phyloP scores from a whole-genome alignment of 2,113 vertebrate genomes.

The Theristicus caerulescens region DNA sequence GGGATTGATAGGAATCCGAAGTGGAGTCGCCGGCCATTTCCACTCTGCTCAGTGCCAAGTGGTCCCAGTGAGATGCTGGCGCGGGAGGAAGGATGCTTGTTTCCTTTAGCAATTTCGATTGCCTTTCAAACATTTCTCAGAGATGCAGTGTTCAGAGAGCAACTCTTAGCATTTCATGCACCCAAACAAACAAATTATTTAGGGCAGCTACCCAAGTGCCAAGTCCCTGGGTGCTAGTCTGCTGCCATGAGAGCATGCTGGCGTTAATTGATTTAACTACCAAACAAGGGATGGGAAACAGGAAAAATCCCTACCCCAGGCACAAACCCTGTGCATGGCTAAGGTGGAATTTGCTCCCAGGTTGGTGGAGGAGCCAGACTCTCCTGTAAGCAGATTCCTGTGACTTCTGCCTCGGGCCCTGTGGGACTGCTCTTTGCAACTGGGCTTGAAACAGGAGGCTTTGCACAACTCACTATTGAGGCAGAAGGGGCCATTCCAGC shows the following conservation, averaged over 20 bases:
- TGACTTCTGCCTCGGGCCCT: neutral
- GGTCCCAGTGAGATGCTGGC: neutral
- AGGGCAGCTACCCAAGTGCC: neutral
- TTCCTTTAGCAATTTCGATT: neutral
- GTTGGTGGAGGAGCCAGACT: neutral
- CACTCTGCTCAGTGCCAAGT: neutral
- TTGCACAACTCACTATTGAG: neutral
- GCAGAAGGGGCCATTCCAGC: neutral
- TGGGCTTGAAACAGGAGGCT: neutral
- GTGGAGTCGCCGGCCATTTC: neutral
- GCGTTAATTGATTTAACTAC: neutral
- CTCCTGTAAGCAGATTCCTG: neutral
- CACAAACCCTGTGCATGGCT: fast-evolving
- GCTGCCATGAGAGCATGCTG: fast-evolving
- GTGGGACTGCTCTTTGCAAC: neutral
- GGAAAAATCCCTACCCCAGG: neutral
- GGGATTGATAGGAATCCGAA: neutral
- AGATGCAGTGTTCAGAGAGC: neutral
- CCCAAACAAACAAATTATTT: neutral
- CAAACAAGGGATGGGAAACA: neutral
- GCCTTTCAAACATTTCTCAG: neutral
- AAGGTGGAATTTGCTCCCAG: neutral
- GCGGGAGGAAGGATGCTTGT: neutral
- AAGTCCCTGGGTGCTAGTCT: neutral
- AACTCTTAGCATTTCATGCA: neutral